Evolutionary conservation across 2,888 invertebrate genomes (phyloP), one percentile per base, ranked within the genome.

Genomic region (Nezara viridula): DNA sequence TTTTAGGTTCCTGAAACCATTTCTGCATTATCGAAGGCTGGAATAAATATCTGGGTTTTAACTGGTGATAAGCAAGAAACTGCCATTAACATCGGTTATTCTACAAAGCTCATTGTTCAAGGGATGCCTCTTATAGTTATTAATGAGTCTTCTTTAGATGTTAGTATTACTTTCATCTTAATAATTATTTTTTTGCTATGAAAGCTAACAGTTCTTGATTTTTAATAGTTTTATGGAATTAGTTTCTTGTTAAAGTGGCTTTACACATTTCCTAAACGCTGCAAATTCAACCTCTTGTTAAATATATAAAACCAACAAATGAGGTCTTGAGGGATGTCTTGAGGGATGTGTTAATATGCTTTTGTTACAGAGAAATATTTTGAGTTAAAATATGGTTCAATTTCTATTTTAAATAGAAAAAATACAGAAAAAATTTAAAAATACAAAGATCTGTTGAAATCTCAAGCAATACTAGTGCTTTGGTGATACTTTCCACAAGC

Each of bases 61-160:
- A 99, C 99, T 0, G 99, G 99, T 7, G 99, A 99, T 94, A 99
- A 99, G 93, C 98, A 99, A 93, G 99, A 99, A 94, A 99, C 99
- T 40, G 99, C 99, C 91, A 98, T 99, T 92, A 99, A 99, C 94
- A 99, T 99, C 92, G 99, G 98, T 86, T 98, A 98, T 93, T 98
- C 99, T 0, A 98, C 98, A 92, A 95, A 95, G 90, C 95, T 99
- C 91, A 95, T 99, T 90, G 95, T 96, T 89, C 95, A 96, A 92
- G 95, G 95, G 92, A 98, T 98, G 96, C 97, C 97, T 91, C 94
- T 98, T 89, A 94, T 98, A 91, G 95, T 98, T 91, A 95, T 99
- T 91, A 98, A 98, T 93, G 98, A 98, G 94, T 95, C 96, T 92
- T 97, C 97, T 92, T 94, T 98, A 90, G 98, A 98, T 94, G 98